Base-by-base conservation (phyloP, 2,888 invertebrate genomes). In the Drosophila fungiperda region DNA sequence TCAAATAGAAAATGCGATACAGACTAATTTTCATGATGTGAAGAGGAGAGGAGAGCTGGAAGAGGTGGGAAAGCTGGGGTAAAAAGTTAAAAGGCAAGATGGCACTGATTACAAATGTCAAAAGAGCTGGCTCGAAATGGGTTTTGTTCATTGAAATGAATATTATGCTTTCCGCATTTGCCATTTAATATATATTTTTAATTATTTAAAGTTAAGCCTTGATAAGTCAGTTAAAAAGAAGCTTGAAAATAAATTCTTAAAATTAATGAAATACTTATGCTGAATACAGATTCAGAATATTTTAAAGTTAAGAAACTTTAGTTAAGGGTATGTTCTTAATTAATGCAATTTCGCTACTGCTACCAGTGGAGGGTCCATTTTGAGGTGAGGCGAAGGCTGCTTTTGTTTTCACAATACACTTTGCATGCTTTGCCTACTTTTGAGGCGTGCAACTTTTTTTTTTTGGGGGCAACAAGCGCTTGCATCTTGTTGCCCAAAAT, bases 381-480 rank as follows among this genome's bases (percentile, higher is more conserved):
- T 32, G 36, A 29, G 29, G 17, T 17, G 26, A n/a, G 33, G 15
- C 26, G 26, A n/a, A 33, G 23, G 23, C 36, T 53, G 55, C 82
- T 63, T 62, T 57, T 72, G 67, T 54, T 73, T 55, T 53, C 66
- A 55, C 67, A 79, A 76, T 82, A 71, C 67, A 77, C 69, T 85
- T 85, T 73, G 76, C 83, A 82, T 73, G 68, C 71, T 78, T 78
- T 68, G 54, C 63, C 83, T 80, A 80, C 73, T 66, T 69, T 80
- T 64, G 55, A 35, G 62, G 45, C 15, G 23, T 15, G 45, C 23
- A 23, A 45, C 45, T 23, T 45, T 15, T 29, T 29, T 6, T 29
- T 29, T 29, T 29, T 29, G 7, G 1, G 12, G 29, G 69, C 42
- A 29, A 36, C 40, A 42, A 42, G 23, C 23, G 32, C 23, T 50